Percentiles rank a stretch among this genome's conserved stretches.
Evolutionary conservation across 2,888 invertebrate genomes (phyloP).

Genomic region (Cetonia aurata): DNA sequence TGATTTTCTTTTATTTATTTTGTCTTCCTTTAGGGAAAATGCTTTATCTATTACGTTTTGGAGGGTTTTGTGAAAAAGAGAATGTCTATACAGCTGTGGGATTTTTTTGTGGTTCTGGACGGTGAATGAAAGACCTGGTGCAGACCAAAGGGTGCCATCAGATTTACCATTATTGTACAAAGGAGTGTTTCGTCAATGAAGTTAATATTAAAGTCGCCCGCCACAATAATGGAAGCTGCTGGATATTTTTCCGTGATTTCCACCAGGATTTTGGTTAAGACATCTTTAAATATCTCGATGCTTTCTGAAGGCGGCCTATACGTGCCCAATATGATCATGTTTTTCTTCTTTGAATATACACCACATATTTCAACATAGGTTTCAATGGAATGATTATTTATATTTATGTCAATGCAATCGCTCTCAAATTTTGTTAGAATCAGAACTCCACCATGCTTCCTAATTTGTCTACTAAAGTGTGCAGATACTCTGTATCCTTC

Average conservation of each 20-base stretch:
- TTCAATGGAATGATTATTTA: constrained; percentile 6
- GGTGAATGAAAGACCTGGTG: constrained; percentile 6
- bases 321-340: constrained; percentile 2
- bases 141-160: constrained; percentile 11
- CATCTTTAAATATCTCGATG: background rate
- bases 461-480: constrained; percentile 1
- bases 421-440: background rate
- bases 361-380: constrained; percentile 4
- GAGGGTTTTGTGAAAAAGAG: no score
- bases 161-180: background rate
- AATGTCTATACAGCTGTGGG: constrained; percentile 6
- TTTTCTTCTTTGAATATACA: constrained; percentile 3
- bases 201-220: constrained; percentile 10
- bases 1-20: no score
- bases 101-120: constrained; percentile 4
- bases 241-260: background rate
- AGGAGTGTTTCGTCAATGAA: background rate
- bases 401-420: background rate
- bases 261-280: no score
- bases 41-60: no score
- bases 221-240: background rate
- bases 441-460: constrained; percentile 10
- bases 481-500: constrained; percentile 3
- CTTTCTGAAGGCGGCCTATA: constrained; percentile 13
- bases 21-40: no score